phyloP scores from a whole-genome alignment of 2,797 vertebrate genomes.

The Danio tinwini region DNA sequence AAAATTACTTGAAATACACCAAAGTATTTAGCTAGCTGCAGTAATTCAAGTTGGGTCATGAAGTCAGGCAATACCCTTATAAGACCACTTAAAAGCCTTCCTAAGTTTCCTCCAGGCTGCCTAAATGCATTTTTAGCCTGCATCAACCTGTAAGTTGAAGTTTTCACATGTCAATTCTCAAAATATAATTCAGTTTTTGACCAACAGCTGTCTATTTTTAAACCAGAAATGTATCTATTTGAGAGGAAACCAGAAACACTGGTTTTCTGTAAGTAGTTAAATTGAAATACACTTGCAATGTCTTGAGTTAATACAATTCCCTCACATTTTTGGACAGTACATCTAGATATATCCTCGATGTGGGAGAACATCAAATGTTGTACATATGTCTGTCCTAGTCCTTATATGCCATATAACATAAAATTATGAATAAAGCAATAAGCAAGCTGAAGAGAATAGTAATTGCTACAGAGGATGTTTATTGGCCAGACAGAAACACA shows the following conservation, averaged over 20 bases:
- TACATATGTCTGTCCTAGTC: background rate
- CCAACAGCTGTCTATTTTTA: slow-evolving; percentile 43
- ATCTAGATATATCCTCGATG: slow-evolving; percentile 24
- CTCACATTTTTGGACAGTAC: slow-evolving; percentile 37
- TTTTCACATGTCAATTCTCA: slow-evolving; percentile 42
- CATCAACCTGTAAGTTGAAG: slow-evolving; percentile 46
- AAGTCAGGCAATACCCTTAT: slow-evolving; percentile 36
- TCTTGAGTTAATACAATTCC: background rate
- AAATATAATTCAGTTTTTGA: slow-evolving; percentile 35
- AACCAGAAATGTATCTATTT: slow-evolving; percentile 15
- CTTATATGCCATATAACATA: slow-evolving; percentile 12
- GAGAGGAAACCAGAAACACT: slow-evolving; percentile 57
- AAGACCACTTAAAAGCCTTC: slow-evolving; percentile 14
- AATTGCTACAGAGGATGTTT: background rate
- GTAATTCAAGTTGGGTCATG: slow-evolving; percentile 44
- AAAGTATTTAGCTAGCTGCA: slow-evolving; percentile 19
- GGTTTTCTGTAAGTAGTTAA: slow-evolving; percentile 40
- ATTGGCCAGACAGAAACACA: slow-evolving; percentile 12
- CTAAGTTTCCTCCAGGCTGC: slow-evolving; percentile 46
- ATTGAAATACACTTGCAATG: background rate
- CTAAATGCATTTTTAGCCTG: slow-evolving; percentile 55
- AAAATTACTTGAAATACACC: slow-evolving; percentile 18
- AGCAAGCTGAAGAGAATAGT: slow-evolving; percentile 2
- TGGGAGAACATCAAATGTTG: slow-evolving; percentile 17
- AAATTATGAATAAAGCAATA: background rate